Percentiles rank a stretch among this genome's conserved stretches.
phyloP scores from a whole-genome alignment of 2,113 vertebrate species.

The Neodon shergylaensis region DNA sequence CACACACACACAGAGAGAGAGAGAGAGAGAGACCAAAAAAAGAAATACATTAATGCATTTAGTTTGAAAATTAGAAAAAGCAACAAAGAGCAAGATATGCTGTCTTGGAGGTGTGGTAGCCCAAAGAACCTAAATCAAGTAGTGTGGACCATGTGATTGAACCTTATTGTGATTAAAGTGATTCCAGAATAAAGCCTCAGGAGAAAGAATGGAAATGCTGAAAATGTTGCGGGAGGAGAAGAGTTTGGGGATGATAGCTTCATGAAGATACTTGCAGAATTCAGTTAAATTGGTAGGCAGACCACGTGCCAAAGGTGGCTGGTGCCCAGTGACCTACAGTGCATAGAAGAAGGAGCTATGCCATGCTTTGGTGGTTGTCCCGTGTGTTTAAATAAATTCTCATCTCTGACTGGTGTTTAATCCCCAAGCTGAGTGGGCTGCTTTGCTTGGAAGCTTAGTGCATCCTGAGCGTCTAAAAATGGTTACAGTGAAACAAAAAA shows the following conservation, averaged over 20 bases:
- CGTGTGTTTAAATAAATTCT: not conserved
- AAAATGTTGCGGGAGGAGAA: not conserved
- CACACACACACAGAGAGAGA: not conserved
- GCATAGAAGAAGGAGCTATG: not conserved
- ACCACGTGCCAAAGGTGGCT: not conserved
- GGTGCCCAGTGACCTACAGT: accelerated
- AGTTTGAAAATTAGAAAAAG: not conserved
- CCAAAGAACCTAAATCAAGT: not conserved
- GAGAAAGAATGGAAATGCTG: not conserved
- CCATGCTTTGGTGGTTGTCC: not conserved
- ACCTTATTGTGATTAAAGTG: conserved; percentile 20
- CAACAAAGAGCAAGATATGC: not conserved
- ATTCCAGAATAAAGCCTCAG: conserved; percentile 6
- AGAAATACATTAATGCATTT: not conserved
- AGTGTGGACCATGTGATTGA: not conserved
- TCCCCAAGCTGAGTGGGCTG: conserved; percentile 26
- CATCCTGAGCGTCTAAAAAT: conserved; percentile 63
- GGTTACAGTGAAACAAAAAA: conserved; percentile 72
- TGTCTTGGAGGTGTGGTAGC: accelerated
- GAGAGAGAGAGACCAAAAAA: no score
- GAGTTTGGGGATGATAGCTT: not conserved
- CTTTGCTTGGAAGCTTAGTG: conserved; percentile 40
- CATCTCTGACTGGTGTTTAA: not conserved
- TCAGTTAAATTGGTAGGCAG: not conserved
- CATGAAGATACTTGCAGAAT: not conserved